phyloP scores from a whole-genome alignment of 2,797 vertebrate genomes.

The Enteromius paludinosus region DNA sequence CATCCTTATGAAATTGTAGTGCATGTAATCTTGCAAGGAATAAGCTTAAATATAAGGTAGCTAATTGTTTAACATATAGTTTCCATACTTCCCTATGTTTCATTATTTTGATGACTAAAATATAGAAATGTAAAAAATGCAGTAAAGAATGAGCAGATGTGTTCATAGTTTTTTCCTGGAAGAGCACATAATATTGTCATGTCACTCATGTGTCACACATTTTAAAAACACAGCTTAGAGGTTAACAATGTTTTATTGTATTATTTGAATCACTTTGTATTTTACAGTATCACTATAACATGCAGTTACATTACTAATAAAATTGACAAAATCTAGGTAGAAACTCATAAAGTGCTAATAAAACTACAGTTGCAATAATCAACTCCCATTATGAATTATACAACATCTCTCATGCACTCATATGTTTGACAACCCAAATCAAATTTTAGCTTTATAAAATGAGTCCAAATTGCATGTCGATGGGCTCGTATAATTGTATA shows the following conservation, averaged over 20 bases:
- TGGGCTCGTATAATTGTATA: slow-evolving; percentile 61
- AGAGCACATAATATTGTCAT: not conserved
- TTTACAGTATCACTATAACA: slow-evolving; percentile 11
- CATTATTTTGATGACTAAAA: not conserved
- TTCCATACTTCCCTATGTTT: not conserved
- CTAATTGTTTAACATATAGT: not conserved
- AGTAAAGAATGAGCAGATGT: not conserved
- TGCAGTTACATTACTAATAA: slow-evolving; percentile 6
- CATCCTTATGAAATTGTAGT: not conserved
- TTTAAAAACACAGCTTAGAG: not conserved
- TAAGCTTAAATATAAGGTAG: not conserved
- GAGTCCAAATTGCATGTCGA: slow-evolving; percentile 64
- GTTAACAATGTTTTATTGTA: not conserved
- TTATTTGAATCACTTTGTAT: not conserved
- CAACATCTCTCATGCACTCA: slow-evolving; percentile 44
- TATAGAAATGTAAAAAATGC: not conserved
- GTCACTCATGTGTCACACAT: not conserved
- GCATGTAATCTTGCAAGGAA: not conserved
- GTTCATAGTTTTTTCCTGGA: not conserved
- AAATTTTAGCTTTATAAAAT: slow-evolving; percentile 66
- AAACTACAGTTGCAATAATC: slow-evolving; percentile 41
- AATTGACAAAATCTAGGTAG: slow-evolving; percentile 31
- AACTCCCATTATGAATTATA: slow-evolving; percentile 45
- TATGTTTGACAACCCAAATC: slow-evolving; percentile 65
- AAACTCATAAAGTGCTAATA: slow-evolving; percentile 50